phyloP scores from a whole-genome alignment of 2,113 vertebrate genomes.

The Misgurnus mizolepis region DNA sequence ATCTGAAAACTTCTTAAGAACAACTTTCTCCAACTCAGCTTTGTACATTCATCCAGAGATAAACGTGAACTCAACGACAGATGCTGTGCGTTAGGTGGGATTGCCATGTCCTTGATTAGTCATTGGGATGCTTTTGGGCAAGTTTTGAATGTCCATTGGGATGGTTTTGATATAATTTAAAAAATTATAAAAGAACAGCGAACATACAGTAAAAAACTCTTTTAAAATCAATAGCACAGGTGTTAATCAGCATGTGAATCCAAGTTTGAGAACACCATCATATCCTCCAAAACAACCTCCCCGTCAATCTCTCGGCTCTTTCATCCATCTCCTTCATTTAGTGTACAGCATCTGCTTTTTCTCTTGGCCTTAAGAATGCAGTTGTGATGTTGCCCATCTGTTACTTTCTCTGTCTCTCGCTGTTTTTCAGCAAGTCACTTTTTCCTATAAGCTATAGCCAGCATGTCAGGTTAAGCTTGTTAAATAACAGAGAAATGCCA shows the following conservation, averaged over 20 bases:
- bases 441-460: not conserved
- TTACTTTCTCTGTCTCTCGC: not conserved
- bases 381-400: not conserved
- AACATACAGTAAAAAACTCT: not conserved
- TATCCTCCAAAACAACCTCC: not conserved
- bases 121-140: too few species aligned
- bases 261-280: not conserved
- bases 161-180: too few species aligned
- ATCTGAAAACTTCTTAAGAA: too few species aligned
- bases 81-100: too few species aligned
- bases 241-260: slow-evolving; percentile 53
- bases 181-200: slow-evolving; percentile 12
- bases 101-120: too few species aligned
- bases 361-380: not conserved
- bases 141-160: too few species aligned
- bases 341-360: not conserved
- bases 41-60: too few species aligned
- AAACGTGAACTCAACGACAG: too few species aligned
- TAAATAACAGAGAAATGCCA: not conserved
- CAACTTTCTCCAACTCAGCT: too few species aligned
- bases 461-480: not conserved
- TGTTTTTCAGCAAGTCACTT: not conserved
- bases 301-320: not conserved
- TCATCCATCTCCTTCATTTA: not conserved
- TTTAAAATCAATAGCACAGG: slow-evolving; percentile 30